Percentiles rank a stretch among this genome's conserved stretches.
These are phyloP conservation scores for Scaptodrosophila latifasciaeformis DNA, from an alignment of 2,888 invertebrate species.

Conservation along the genomic window DNA sequence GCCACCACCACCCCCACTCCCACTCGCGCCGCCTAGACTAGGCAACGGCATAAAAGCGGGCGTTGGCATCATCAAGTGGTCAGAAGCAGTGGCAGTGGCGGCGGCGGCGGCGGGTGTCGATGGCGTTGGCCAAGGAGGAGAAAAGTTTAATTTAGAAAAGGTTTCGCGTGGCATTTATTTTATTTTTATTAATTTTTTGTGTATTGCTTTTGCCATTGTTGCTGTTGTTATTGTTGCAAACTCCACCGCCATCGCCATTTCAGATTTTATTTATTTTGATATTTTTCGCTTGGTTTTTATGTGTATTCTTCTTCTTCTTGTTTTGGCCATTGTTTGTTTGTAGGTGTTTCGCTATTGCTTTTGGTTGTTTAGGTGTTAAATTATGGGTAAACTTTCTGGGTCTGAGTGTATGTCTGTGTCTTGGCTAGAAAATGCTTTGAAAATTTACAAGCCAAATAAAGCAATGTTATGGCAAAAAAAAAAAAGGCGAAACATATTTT, in stretches of 20 bases:
- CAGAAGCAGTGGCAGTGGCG: conserved; percentile 29
- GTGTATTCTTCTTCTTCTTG: conserved; percentile 18
- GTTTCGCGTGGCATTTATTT: conserved; percentile 34
- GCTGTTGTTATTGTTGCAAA: conserved; percentile 4
- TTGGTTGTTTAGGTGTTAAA: conserved; percentile 49
- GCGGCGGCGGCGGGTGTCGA: too few relatives aligned
- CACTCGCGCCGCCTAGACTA: too few relatives aligned
- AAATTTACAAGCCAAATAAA: conserved; percentile 33
- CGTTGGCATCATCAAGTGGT: conserved; percentile 60
- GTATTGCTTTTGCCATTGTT: conserved; percentile 22
- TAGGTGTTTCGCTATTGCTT: conserved; percentile 49
- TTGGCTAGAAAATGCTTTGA: not conserved
- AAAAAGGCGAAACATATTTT: not conserved
- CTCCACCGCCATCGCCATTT: not conserved
- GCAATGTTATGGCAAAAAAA: conserved; percentile 30
- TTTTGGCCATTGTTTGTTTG: conserved; percentile 19
- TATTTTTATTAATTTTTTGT: not conserved
- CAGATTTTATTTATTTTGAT: conserved; percentile 38
- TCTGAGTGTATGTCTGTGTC: not conserved
- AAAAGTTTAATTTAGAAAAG: conserved; percentile 67
- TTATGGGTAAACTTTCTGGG: conserved; percentile 61
- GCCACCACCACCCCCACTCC: too few relatives aligned
- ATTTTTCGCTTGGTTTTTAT: conserved; percentile 35
- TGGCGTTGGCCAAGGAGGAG: conserved; percentile 16
- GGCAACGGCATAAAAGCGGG: conserved; percentile 13